Percentiles rank a stretch among this genome's conserved stretches.
Evolutionary conservation across 2,797 vertebrate genomes (phyloP).

Genomic region (Apogon talboti): DNA sequence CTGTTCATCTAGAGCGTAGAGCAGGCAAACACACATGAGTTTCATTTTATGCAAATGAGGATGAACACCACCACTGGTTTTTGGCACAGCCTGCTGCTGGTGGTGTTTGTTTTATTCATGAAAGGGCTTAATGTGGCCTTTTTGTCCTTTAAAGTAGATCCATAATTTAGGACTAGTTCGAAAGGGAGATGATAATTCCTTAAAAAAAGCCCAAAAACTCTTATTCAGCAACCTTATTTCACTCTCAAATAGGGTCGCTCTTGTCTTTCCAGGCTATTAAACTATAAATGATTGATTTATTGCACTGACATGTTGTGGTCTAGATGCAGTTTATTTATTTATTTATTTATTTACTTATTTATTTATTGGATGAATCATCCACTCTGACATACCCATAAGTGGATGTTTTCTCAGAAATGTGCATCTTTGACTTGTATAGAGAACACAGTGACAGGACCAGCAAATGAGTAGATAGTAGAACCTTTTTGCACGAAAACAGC

Average conservation of each 20-base stretch:
- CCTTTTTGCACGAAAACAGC: constrained; percentile 25
- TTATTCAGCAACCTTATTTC: constrained; percentile 5
- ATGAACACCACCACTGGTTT: constrained; percentile 5
- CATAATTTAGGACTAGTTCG: constrained; percentile 27
- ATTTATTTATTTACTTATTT: neutral
- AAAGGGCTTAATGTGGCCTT: constrained; percentile 18
- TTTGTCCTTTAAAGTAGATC: constrained; percentile 30
- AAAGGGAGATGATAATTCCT: neutral
- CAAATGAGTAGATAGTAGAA: constrained; percentile 19
- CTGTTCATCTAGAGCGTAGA: neutral
- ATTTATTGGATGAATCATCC: neutral
- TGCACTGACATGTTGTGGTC: neutral
- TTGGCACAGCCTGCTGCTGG: constrained; percentile 11
- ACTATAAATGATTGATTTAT: constrained; percentile 5
- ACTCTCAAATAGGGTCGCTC: neutral
- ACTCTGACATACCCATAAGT: neutral
- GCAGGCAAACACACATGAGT: neutral
- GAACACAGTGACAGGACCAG: constrained; percentile 26
- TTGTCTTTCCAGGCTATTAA: constrained; percentile 6
- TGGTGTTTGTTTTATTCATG: constrained; percentile 61
- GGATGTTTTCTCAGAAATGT: constrained; percentile 17
- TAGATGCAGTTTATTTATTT: neutral
- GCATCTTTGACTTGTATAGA: constrained; percentile 2
- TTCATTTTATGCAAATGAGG: constrained; percentile 40
- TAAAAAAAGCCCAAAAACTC: neutral